Conservation (phyloP, 1,140 invertebrate species). For the Drosophila sulfurigaster region DNA sequence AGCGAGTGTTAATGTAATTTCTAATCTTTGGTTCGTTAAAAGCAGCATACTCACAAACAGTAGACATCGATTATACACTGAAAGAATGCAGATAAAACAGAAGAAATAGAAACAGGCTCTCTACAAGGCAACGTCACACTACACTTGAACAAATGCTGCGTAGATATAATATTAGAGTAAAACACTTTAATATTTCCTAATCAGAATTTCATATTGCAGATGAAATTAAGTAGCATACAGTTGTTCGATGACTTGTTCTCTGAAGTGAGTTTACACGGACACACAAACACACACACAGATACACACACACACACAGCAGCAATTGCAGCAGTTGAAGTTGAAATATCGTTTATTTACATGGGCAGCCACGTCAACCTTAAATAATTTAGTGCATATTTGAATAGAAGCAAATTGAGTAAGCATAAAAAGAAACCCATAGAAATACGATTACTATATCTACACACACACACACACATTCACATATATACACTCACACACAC, state of each 20-base stretch:
- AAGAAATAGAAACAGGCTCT: slow-evolving; percentile 13
- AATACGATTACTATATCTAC: slow-evolving; percentile 35
- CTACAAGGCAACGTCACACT: slow-evolving; percentile 1
- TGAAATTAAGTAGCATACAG: background rate
- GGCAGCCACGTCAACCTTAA: slow-evolving; percentile 62
- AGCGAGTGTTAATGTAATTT: slow-evolving; percentile 54
- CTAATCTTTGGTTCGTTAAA: slow-evolving; percentile 62
- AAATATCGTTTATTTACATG: slow-evolving; percentile 53
- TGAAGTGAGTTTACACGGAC: slow-evolving; percentile 18
- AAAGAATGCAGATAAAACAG: background rate
- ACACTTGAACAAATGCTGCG: background rate
- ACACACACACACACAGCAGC: slow-evolving; percentile 2
- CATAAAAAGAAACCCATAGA: slow-evolving; percentile 28
- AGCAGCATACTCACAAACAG: slow-evolving; percentile 44
- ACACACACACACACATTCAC: slow-evolving; percentile 18
- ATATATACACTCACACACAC: background rate
- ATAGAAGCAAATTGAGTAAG: slow-evolving; percentile 40
- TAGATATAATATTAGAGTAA: background rate
- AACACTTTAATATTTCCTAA: background rate
- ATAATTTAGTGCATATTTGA: slow-evolving; percentile 42
- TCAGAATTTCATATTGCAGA: background rate
- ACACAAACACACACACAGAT: slow-evolving; percentile 21
- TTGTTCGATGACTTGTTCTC: background rate
- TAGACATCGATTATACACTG: slow-evolving; percentile 28
- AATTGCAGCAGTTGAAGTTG: slow-evolving; percentile 23